phyloP scores from a whole-genome alignment of 2,797 vertebrate species.

The Spinibarbus caldwelli region DNA sequence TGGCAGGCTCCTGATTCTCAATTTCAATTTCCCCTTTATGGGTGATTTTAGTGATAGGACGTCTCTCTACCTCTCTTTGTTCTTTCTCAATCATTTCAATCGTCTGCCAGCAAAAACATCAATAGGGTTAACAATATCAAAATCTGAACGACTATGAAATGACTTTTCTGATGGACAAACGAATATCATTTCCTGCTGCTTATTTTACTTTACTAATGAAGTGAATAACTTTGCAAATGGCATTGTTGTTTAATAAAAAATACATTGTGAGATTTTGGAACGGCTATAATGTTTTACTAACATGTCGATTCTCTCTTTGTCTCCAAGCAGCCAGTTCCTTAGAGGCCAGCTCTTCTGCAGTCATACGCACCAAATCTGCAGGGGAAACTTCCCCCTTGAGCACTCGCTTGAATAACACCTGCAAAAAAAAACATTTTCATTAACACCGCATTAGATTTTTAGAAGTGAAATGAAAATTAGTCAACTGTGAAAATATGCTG shows the following conservation, averaged over 20 bases:
- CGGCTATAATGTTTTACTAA: constrained; percentile 71
- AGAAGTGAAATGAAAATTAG: not conserved
- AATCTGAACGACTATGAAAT: not conserved
- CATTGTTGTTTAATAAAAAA: not conserved
- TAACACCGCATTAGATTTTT: not conserved
- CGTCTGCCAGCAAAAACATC: constrained; percentile 77
- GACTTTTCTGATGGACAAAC: not conserved
- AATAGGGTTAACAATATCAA: not conserved
- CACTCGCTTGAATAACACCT: constrained; percentile 93
- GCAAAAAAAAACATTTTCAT: constrained; percentile 27
- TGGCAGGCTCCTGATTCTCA: constrained; percentile 92
- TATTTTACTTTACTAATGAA: not conserved
- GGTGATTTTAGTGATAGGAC: constrained; percentile 98
- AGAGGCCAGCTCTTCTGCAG: constrained; percentile 95
- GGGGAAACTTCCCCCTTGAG: constrained; percentile 96
- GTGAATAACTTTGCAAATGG: not conserved
- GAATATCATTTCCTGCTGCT: not conserved
- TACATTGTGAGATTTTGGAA: not conserved
- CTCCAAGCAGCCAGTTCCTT: constrained; percentile 98
- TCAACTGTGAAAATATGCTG: not conserved
- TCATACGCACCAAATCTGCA: constrained; percentile 94
- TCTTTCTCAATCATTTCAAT: constrained; percentile 99
- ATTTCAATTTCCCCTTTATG: constrained; percentile 99
- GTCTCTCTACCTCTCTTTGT: constrained; percentile 93
- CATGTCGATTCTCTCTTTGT: constrained; percentile 96